phyloP scores from a whole-genome alignment of 2,797 vertebrate genomes.

The Pipistrellus kuhlii region DNA sequence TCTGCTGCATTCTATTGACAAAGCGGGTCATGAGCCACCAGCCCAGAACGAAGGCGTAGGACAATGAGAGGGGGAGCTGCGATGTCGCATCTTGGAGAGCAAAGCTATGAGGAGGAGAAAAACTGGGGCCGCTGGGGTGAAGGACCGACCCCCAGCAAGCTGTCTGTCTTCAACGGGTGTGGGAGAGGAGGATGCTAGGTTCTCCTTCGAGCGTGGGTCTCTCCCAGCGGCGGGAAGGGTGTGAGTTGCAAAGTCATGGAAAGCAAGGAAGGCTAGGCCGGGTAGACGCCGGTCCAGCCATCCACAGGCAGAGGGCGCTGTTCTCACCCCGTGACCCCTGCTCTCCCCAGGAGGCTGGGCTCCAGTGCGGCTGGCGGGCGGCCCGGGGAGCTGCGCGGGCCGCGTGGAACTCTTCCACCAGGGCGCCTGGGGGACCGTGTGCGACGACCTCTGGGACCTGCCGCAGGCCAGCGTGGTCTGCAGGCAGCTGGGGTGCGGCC shows the following conservation, averaged over 20 bases:
- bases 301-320: background rate
- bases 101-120: too few relatives aligned
- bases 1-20: background rate
- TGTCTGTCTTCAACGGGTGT: background rate
- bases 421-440: conserved; percentile 77
- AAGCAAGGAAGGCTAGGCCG: background rate
- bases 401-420: conserved; percentile 74
- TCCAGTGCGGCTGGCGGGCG: conserved; percentile 32
- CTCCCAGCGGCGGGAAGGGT: background rate
- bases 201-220: background rate
- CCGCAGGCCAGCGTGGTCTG: conserved; percentile 65
- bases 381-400: background rate
- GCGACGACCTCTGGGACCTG: conserved; percentile 78
- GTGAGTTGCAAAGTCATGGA: background rate
- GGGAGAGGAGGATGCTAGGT: background rate
- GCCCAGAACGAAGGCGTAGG: too few relatives aligned
- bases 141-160: background rate
- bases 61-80: background rate
- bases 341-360: conserved; percentile 57
- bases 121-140: background rate
- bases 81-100: background rate
- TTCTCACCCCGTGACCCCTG: background rate
- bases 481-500: conserved; percentile 73
- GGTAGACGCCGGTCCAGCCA: background rate
- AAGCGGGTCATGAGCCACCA: background rate